Evolutionary conservation across 2,888 invertebrate genomes (phyloP), one percentile per base, ranked within the genome.

Genomic region (Chironomus riparius): DNA sequence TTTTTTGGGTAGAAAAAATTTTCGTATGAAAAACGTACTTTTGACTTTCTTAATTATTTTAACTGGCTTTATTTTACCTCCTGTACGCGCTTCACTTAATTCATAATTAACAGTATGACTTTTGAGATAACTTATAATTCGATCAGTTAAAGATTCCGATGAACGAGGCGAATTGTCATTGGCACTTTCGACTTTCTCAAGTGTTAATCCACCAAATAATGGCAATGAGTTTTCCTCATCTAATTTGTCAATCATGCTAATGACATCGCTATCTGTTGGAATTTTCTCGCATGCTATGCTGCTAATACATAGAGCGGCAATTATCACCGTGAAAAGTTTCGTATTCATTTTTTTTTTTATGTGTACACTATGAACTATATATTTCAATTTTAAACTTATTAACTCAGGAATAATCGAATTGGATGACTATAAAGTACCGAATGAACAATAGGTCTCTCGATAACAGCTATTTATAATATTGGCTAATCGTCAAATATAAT

Each of bases 91-190:
- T 80, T 82, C 81, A 71, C 38, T 56, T 28, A 85, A 77, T 77
- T 80, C 81, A 69, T 87, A 81, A 79, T 83, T 84, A 76, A 87
- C 78, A 79, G 86, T 85, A 78, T 86, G 86, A 50, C 83, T 84
- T 71, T 82, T 80, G 78, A 87, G 79, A 79, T 85, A 87, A 77
- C 85, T 83, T 77, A 85, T 81, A 78, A 85, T 82, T 78, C 86
- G 85, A 78, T 86, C 86, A 76, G 86, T 80, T 47, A 87, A 80
- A 77, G 84, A 83, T 79, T 85, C 85, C 28, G 81, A 77, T 21
- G 79, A 80, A 68, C 77, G 77, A n/a, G 76, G 56, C 77, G 78
- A 76, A 78, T 81, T 80, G 78, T 82, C 81, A 50, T 81, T 82
- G 48, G 38, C 65, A 76, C 80, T 80, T 75, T 83, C 83, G 56